phyloP scores from a whole-genome alignment of 2,797 vertebrate genomes.

The Geotrypetes seraphini region DNA sequence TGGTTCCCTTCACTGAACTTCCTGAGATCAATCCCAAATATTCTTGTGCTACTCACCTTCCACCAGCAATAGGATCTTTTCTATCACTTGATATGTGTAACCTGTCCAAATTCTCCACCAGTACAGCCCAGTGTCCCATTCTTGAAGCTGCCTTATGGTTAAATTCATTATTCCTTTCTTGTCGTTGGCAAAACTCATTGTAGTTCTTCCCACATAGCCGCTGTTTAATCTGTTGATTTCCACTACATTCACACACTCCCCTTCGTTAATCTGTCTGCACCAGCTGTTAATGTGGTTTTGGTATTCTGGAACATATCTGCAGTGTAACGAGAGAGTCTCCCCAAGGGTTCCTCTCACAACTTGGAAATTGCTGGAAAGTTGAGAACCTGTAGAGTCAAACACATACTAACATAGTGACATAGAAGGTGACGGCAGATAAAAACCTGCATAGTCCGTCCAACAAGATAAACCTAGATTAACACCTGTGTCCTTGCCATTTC shows the following conservation, averaged over 20 bases:
- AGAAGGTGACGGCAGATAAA: too few species aligned
- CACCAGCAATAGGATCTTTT: background rate
- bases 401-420: too few species aligned
- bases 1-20: too few species aligned
- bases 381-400: too few species aligned
- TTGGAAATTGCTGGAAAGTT: too few species aligned
- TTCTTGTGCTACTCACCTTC: too few species aligned
- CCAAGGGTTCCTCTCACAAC: background rate
- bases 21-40: too few species aligned
- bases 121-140: conserved; percentile 4
- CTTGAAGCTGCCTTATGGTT: background rate
- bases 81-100: background rate
- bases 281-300: background rate
- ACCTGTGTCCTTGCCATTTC: too few species aligned
- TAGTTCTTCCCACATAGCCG: background rate
- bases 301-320: background rate
- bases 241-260: background rate
- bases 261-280: conserved; percentile 1
- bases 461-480: too few species aligned
- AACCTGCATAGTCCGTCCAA: too few species aligned
- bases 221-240: background rate
- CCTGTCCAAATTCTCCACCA: conserved; percentile 1
- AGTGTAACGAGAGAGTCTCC: background rate
- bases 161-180: background rate
- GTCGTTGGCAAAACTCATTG: background rate